Percentiles rank a stretch among this genome's conserved stretches.
Conservation (phyloP, 2,113 vertebrate genomes). For the Pangasianodon hypophthalmus region DNA sequence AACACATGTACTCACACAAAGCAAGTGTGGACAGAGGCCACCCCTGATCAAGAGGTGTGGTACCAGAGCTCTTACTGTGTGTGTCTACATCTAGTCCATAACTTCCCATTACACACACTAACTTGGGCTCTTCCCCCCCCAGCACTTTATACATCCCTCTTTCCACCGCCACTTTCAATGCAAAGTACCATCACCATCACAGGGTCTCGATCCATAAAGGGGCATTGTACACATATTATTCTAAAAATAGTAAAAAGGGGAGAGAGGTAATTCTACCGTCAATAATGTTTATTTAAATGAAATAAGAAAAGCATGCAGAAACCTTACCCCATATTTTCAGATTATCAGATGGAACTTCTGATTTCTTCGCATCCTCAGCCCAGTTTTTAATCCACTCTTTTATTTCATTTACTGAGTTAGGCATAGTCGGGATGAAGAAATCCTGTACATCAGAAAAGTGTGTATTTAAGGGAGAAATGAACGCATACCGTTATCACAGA, state of each 20-base stretch:
- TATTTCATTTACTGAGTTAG: conserved; percentile 23
- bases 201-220: background rate
- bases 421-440: conserved; percentile 50
- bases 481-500: background rate
- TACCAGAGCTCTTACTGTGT: background rate
- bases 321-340: conserved; percentile 43
- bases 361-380: background rate
- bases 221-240: background rate
- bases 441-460: conserved; percentile 23
- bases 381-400: background rate
- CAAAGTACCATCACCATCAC: background rate
- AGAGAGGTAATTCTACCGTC: background rate
- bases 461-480: background rate
- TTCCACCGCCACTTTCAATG: background rate
- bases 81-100: background rate
- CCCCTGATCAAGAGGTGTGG: background rate
- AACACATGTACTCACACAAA: background rate
- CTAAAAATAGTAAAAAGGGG: background rate
- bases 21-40: background rate
- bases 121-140: background rate
- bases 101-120: background rate
- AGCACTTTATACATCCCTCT: too few relatives aligned
- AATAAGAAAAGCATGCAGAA: background rate
- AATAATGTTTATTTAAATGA: background rate
- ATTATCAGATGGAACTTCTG: background rate